Base-by-base conservation (phyloP, 35 echinoderm and acorn worm genomes). In the Lytechinus variegatus region DNA sequence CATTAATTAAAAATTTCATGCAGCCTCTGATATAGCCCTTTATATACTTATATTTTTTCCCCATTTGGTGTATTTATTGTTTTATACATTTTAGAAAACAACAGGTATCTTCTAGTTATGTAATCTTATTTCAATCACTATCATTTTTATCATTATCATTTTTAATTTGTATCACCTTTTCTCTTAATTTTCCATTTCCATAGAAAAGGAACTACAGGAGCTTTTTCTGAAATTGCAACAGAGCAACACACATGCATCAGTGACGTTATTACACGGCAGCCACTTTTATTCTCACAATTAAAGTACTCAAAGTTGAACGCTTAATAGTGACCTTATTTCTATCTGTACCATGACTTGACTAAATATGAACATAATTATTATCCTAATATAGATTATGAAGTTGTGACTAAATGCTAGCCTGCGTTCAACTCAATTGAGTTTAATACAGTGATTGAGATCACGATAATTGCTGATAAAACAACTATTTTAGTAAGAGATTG, bases 371-470 rank as follows among this genome's bases (percentile, higher is more conserved):
- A 19, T 79, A 24, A 79, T 79, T 24, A 19, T 79, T 79, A 79
- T 79, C 66, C 66, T 79, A 79, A 79, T 79, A 79, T 79, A 79
- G 66, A 79, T 44, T 79, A 79, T 79, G 66, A 79, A 5, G 66
- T 9, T 79, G 66, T 79, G 66, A 79, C 66, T 79, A 79, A 79
- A 79, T 24, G 1, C 14, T 24, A 24, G 4, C 12, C 66, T 3
- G 4, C 19, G 66, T 1, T 79, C 66, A 4, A 79, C 66, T 79
- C 66, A 79, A 79, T 79, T 79, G 66, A 16, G 66, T 79, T 79
- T 79, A 6, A 24, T 79, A 24, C 4, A 79, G 56, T 58, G 56
- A 58, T 24, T 79, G 66, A 79, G 19, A 79, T 79, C 66, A 79
- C 19, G 66, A 56, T 58, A 79, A 79, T 79, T 79, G 4, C 16